phyloP scores from a whole-genome alignment of 1,140 invertebrate species.

The Caerostris extrusa region DNA sequence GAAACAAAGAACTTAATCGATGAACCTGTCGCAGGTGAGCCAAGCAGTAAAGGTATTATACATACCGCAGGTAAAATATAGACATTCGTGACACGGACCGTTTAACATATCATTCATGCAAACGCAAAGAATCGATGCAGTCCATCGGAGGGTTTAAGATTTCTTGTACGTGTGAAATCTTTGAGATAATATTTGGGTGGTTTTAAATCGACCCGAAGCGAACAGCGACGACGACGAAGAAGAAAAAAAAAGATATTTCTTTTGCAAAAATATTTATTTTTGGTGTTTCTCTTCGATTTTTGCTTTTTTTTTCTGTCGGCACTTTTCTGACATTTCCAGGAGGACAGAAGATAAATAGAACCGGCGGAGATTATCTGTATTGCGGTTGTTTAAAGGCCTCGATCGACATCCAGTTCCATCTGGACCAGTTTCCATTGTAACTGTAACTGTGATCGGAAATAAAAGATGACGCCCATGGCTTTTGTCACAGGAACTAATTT shows the following conservation, averaged over 20 bases:
- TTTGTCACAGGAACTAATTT: not conserved
- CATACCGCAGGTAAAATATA: too few species aligned
- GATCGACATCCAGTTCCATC: constrained; percentile 6
- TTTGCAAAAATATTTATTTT: not conserved
- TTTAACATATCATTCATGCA: too few species aligned
- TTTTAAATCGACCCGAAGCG: not conserved
- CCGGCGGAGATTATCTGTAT: not conserved
- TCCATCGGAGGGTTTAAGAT: too few species aligned
- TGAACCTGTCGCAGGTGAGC: too few species aligned
- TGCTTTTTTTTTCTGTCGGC: not conserved
- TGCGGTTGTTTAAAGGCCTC: not conserved
- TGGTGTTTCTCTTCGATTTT: not conserved
- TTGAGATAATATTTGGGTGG: not conserved
- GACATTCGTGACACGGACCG: too few species aligned
- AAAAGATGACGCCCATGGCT: constrained; percentile 1
- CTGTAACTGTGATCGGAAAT: constrained; percentile 22
- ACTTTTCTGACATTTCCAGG: constrained; percentile 1
- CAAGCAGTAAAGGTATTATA: too few species aligned
- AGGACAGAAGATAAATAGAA: not conserved
- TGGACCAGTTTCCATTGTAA: not conserved
- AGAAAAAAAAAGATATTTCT: not conserved
- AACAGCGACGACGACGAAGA: not conserved
- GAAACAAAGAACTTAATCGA: too few species aligned
- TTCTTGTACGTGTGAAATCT: too few species aligned
- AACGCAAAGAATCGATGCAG: too few species aligned